Evolutionary conservation across 2,888 invertebrate genomes (phyloP).

Genomic region (Lacanobia oleracea): DNA sequence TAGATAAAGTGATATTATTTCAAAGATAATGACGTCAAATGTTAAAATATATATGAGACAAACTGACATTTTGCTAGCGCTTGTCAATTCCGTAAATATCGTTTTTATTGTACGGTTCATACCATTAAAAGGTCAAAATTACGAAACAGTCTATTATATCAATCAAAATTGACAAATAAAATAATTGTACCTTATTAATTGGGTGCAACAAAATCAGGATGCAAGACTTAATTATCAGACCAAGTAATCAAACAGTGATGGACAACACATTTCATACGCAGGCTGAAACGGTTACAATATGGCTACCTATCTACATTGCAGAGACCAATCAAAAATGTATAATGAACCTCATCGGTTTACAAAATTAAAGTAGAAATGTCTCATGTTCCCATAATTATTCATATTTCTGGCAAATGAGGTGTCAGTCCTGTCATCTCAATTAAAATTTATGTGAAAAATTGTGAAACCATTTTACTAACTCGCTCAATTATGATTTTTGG

Average conservation of each 20-base stretch:
- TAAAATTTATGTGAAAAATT: conserved; percentile 43
- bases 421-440: conserved; percentile 45
- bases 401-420: conserved; percentile 44
- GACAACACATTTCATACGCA: not conserved
- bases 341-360: conserved; percentile 29
- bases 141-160: too few species aligned
- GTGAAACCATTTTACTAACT: conserved; percentile 22
- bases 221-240: not conserved
- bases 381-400: conserved; percentile 21
- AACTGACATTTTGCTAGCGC: too few species aligned
- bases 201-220: not conserved
- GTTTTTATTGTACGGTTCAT: too few species aligned
- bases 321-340: conserved; percentile 36
- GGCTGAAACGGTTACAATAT: not conserved
- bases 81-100: too few species aligned
- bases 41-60: too few species aligned
- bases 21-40: too few species aligned
- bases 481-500: conserved; percentile 14
- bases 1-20: too few species aligned
- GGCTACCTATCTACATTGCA: not conserved
- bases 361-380: conserved; percentile 26
- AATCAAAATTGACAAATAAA: too few species aligned
- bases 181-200: not conserved
- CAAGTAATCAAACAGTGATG: not conserved
- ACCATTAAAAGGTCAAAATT: too few species aligned